phyloP scores from a whole-genome alignment of 2,888 invertebrate species.

The Embidobia sp. region DNA sequence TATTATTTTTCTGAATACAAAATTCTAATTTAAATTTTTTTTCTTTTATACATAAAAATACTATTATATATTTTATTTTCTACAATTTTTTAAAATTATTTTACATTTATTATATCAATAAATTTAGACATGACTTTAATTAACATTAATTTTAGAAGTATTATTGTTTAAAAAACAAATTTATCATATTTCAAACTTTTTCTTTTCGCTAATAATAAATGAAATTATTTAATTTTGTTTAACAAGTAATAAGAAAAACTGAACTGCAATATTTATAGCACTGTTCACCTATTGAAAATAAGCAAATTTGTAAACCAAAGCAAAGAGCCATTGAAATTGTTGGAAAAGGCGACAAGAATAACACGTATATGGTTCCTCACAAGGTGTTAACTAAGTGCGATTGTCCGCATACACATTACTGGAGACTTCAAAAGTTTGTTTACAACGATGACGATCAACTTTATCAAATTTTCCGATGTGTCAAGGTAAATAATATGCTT shows the following conservation, averaged over 20 bases:
- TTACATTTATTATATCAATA: too few species aligned
- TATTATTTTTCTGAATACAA: background rate
- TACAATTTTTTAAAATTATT: too few species aligned
- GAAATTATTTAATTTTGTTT: background rate
- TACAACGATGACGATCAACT: constrained; percentile 72
- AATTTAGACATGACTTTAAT: too few species aligned
- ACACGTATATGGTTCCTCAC: constrained; percentile 80
- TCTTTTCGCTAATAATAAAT: background rate
- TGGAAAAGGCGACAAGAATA: constrained; percentile 80
- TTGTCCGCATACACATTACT: constrained; percentile 83
- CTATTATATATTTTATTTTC: too few species aligned
- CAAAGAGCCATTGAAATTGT: constrained; percentile 81
- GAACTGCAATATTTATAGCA: constrained; percentile 80
- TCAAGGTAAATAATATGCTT: constrained; percentile 72
- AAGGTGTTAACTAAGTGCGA: constrained; percentile 82
- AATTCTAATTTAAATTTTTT: background rate
- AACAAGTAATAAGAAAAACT: background rate
- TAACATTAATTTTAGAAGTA: too few species aligned
- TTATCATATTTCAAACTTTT: too few species aligned
- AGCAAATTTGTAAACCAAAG: constrained; percentile 80
- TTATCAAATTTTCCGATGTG: constrained; percentile 82
- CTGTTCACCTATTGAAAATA: constrained; percentile 81
- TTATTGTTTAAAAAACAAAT: too few species aligned
- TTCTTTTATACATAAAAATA: too few species aligned
- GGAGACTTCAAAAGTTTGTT: constrained; percentile 81